phyloP scores from a whole-genome alignment of 2,113 vertebrate genomes.

The Callopanchax toddi region DNA sequence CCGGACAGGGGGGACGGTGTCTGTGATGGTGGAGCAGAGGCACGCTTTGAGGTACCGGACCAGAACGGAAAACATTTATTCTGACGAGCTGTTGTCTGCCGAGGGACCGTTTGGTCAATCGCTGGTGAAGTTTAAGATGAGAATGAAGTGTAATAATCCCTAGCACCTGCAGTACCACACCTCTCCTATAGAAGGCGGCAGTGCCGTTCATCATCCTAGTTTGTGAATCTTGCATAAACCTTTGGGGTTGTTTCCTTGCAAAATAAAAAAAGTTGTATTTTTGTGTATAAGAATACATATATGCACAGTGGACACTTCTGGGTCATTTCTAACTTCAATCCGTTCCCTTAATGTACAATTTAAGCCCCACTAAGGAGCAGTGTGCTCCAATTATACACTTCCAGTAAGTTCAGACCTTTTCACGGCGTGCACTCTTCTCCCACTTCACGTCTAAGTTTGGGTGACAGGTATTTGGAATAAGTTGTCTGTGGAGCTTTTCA shows the following conservation, averaged over 20 bases:
- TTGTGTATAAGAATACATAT: conserved; percentile 3
- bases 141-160: neutral
- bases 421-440: conserved; percentile 13
- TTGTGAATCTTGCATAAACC: neutral
- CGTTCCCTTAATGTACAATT: conserved; percentile 63
- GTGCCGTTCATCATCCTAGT: no score
- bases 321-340: conserved; percentile 48
- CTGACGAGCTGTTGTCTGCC: neutral
- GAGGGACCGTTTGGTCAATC: neutral
- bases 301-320: conserved; percentile 48
- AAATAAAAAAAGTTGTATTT: neutral
- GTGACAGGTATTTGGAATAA: conserved; percentile 61
- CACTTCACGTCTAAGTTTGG: conserved; percentile 48
- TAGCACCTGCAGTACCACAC: neutral
- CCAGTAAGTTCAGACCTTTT: conserved; percentile 52
- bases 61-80: neutral
- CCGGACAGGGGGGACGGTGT: neutral
- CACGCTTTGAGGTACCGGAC: neutral
- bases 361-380: conserved; percentile 55
- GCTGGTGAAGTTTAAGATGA: neutral
- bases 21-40: neutral
- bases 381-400: conserved; percentile 56
- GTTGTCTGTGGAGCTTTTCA: conserved; percentile 66
- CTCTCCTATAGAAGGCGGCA: no score
- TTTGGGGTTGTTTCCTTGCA: no score